phyloP scores from a whole-genome alignment of 2,888 invertebrate genomes.

The Lacanobia oleracea region DNA sequence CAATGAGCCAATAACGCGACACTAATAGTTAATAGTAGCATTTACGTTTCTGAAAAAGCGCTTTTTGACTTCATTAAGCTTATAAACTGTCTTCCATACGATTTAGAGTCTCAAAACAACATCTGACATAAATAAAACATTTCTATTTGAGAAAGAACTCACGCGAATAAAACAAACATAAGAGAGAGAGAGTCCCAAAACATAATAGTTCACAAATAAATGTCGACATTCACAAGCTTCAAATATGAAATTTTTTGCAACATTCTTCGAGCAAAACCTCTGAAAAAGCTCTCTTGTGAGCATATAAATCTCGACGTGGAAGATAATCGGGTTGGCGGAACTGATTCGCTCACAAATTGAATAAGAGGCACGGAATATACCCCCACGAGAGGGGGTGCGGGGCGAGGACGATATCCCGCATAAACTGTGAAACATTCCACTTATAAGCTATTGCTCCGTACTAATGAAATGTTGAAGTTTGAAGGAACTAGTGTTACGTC shows the following conservation, averaged over 20 bases:
- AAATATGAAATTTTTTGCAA: conserved; percentile 72
- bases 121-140: conserved; percentile 29
- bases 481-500: conserved; percentile 65
- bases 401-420: conserved; percentile 73
- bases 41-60: conserved; percentile 58
- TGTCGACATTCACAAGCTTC: conserved; percentile 66
- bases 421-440: conserved; percentile 80
- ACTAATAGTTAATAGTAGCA: conserved; percentile 70
- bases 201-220: conserved; percentile 61
- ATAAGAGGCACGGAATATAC: conserved; percentile 86
- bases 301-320: conserved; percentile 87
- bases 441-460: conserved; percentile 76
- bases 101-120: conserved; percentile 8
- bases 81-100: neutral
- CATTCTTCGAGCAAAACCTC: conserved; percentile 74
- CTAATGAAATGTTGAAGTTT: conserved; percentile 76
- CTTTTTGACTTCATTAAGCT: conserved; percentile 35
- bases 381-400: conserved; percentile 72
- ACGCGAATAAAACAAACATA: conserved; percentile 27
- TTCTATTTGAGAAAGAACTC: conserved; percentile 21
- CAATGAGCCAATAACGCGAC: conserved; percentile 80
- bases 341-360: conserved; percentile 89
- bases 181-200: conserved; percentile 35
- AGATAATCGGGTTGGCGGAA: conserved; percentile 89
- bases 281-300: conserved; percentile 82